Conservation (phyloP, 2,113 vertebrate species). For the Riparia riparia region DNA sequence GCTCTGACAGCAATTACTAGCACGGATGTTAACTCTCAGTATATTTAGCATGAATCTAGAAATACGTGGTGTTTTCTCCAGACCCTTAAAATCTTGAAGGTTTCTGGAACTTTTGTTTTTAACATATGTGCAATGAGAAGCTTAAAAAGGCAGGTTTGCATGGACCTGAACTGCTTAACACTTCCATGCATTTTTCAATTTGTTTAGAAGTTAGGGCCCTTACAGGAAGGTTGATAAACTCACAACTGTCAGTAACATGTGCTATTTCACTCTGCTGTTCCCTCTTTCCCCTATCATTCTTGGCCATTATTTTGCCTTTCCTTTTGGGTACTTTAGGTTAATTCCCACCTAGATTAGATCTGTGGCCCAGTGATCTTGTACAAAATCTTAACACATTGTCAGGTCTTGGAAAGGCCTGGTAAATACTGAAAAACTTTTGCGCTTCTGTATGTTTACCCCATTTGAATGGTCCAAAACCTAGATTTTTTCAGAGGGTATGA, state of each 20-base stretch:
- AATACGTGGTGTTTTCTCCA: background rate
- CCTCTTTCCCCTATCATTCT: background rate
- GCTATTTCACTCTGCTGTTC: background rate
- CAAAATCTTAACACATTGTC: background rate
- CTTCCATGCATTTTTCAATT: background rate
- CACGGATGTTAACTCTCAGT: background rate
- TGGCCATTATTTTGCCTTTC: background rate
- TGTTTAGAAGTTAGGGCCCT: background rate
- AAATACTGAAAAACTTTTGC: background rate
- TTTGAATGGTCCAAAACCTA: background rate
- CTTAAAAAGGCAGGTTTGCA: background rate
- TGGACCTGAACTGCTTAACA: background rate
- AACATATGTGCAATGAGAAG: background rate
- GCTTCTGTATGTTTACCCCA: background rate
- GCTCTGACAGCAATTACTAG: background rate
- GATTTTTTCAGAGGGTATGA: background rate
- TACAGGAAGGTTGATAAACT: background rate
- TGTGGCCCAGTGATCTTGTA: background rate
- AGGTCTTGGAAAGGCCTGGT: background rate
- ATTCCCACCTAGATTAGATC: background rate
- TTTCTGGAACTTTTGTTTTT: background rate
- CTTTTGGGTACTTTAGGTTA: background rate
- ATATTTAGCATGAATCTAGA: background rate
- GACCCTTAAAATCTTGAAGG: background rate
- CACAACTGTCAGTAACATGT: accelerated